phyloP scores from a whole-genome alignment of 1,140 invertebrate genomes.

The Venturia canescens region DNA sequence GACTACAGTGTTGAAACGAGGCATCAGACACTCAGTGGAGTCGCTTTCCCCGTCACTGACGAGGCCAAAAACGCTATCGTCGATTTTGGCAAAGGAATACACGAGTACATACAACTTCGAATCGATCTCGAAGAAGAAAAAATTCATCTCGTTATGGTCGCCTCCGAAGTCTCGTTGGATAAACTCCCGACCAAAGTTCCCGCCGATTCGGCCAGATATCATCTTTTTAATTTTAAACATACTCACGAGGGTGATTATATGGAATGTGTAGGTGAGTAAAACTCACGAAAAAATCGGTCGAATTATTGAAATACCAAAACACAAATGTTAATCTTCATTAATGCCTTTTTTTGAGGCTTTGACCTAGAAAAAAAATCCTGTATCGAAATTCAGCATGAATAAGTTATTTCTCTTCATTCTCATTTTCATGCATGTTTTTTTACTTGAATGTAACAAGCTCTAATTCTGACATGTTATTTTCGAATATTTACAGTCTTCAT shows the following conservation, averaged over 20 bases:
- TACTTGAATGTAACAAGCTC: too few relatives aligned
- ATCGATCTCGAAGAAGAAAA: constrained; percentile 88
- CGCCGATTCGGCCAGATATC: constrained; percentile 91
- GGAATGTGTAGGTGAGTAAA: constrained; percentile 85
- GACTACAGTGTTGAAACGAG: constrained; percentile 90
- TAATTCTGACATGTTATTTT: constrained; percentile 34
- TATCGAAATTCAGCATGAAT: too few relatives aligned
- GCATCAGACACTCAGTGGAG: constrained; percentile 93
- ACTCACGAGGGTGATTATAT: constrained; percentile 93
- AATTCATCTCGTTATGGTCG: constrained; percentile 83
- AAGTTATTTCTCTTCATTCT: background rate
- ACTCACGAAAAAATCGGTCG: background rate
- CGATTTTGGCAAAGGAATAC: constrained; percentile 81
- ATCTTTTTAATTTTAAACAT: constrained; percentile 94
- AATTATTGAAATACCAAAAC: too few relatives aligned
- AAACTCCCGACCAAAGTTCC: constrained; percentile 88
- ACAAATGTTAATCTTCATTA: too few relatives aligned
- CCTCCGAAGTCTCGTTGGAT: constrained; percentile 78
- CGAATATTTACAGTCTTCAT: constrained; percentile 91
- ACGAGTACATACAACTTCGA: constrained; percentile 87
- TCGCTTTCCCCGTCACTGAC: constrained; percentile 94
- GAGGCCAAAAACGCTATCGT: constrained; percentile 86
- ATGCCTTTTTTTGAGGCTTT: too few relatives aligned
- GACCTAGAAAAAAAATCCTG: too few relatives aligned
- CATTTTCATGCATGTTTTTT: background rate